A percentile compares a stretch with the other conserved stretches of the same genome.
Conservation (phyloP, 2,888 invertebrate species). For the Tetanocera ferruginea region DNA sequence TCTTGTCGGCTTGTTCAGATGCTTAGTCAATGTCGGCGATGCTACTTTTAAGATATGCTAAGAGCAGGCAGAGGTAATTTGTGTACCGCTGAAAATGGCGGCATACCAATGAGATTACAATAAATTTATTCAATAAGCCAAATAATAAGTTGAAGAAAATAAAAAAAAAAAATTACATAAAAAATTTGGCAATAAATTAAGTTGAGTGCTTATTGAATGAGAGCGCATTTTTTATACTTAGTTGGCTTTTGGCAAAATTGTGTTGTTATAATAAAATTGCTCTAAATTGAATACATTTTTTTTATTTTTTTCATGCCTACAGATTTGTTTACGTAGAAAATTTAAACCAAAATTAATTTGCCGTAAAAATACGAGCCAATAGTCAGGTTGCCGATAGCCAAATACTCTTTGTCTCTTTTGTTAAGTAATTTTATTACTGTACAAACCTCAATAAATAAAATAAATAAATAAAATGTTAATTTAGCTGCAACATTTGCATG, state of each 20-base stretch:
- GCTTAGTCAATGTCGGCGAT: slow-evolving; percentile 16
- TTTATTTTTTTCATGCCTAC: no score
- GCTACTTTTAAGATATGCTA: slow-evolving; percentile 3
- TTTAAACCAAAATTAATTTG: no score
- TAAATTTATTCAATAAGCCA: neutral
- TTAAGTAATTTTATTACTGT: no score
- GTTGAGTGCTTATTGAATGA: neutral
- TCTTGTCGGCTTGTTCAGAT: neutral
- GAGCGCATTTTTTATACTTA: neutral
- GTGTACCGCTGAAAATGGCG: neutral
- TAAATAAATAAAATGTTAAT: no score
- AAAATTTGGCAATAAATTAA: neutral
- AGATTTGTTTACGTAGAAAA: no score
- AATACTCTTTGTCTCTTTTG: no score
- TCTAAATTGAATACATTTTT: no score
- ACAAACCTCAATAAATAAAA: no score
- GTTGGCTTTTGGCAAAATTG: no score
- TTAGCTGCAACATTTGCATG: neutral
- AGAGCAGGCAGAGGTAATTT: neutral
- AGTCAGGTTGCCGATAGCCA: no score
- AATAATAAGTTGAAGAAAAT: neutral
- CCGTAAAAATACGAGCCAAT: no score
- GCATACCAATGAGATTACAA: neutral
- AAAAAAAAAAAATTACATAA: neutral
- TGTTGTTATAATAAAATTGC: no score